A percentile compares a stretch with the other conserved stretches of the same genome.
Evolutionary conservation across 2,797 vertebrate species (phyloP).

Genomic region (Karalla daura): DNA sequence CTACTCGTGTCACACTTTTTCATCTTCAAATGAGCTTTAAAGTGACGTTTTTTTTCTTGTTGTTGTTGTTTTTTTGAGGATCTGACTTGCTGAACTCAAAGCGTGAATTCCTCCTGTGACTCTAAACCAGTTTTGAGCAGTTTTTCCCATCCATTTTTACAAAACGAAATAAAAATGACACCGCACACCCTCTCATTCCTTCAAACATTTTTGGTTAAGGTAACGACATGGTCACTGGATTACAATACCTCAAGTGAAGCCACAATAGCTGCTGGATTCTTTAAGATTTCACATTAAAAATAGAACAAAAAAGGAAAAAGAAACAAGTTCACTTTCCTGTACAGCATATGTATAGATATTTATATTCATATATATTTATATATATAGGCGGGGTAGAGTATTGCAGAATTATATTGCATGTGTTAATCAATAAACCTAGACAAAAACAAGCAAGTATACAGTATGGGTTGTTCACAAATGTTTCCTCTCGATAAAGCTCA

Average conservation of each 20-base stretch:
- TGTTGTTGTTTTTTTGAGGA: too few species aligned
- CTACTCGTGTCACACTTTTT: slow-evolving; percentile 37
- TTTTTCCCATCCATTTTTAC: slow-evolving; percentile 46
- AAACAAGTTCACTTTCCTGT: slow-evolving; percentile 78
- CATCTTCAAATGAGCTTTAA: slow-evolving; percentile 53
- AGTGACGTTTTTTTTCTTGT: slow-evolving; percentile 60
- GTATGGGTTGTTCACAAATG: slow-evolving; percentile 80
- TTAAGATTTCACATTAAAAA: slow-evolving; percentile 80
- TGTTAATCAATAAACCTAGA: slow-evolving; percentile 83
- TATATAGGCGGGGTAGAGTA: slow-evolving; percentile 85
- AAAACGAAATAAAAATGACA: slow-evolving; percentile 47
- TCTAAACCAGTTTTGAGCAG: slow-evolving; percentile 46
- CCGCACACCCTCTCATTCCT: slow-evolving; percentile 62
- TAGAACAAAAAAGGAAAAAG: slow-evolving; percentile 60
- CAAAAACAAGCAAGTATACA: slow-evolving; percentile 84
- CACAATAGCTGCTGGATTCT: slow-evolving; percentile 83
- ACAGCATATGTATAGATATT: slow-evolving; percentile 83
- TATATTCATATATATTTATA: slow-evolving; percentile 82
- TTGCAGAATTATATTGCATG: slow-evolving; percentile 89
- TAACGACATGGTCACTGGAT: slow-evolving; percentile 82
- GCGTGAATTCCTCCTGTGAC: slow-evolving; percentile 37
- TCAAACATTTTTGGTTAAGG: slow-evolving; percentile 82
- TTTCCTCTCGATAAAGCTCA: slow-evolving; percentile 76
- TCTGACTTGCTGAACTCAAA: slow-evolving; percentile 61
- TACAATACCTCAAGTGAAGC: slow-evolving; percentile 81